Conservation (phyloP, 1,140 invertebrate species). For the Caenorhabditis briggsae region DNA sequence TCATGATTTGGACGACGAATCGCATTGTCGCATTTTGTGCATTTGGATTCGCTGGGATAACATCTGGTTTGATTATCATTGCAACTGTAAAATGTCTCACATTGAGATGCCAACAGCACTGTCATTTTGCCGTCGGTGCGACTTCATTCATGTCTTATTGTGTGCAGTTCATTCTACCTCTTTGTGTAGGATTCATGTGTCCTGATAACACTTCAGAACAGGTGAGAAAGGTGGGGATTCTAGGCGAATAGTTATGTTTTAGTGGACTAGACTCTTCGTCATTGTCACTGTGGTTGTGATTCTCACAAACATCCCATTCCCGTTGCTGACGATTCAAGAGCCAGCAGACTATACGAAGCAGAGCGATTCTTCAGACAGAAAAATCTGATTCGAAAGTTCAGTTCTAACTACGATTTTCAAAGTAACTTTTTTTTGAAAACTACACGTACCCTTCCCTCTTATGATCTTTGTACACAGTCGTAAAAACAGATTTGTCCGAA, state of each 20-base stretch:
- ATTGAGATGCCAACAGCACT: conserved; percentile 31
- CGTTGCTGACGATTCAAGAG: not conserved
- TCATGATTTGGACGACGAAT: conserved; percentile 34
- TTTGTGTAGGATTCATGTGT: not conserved
- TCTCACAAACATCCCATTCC: not conserved
- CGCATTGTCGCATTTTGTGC: conserved; percentile 61
- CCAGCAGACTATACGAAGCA: conserved; percentile 17
- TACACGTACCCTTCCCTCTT: too few relatives aligned
- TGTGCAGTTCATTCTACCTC: not conserved
- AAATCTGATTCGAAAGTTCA: not conserved
- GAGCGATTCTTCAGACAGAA: not conserved
- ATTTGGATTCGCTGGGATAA: conserved; percentile 70
- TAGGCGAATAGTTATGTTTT: not conserved
- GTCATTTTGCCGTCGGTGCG: not conserved
- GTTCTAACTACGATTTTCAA: too few relatives aligned
- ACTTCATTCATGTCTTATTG: not conserved
- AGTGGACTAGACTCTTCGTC: not conserved
- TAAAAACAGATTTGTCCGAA: too few relatives aligned
- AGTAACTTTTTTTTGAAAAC: too few relatives aligned
- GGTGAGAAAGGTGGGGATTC: not conserved
- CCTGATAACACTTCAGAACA: not conserved
- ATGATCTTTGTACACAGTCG: too few relatives aligned
- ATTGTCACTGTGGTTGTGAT: not conserved
- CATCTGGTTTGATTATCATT: conserved; percentile 70
- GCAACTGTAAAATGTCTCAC: conserved; percentile 70